These are phyloP conservation scores for Chelidonichthys spinosus DNA, from an alignment of 2,797 vertebrate species.

Conservation along the genomic window DNA sequence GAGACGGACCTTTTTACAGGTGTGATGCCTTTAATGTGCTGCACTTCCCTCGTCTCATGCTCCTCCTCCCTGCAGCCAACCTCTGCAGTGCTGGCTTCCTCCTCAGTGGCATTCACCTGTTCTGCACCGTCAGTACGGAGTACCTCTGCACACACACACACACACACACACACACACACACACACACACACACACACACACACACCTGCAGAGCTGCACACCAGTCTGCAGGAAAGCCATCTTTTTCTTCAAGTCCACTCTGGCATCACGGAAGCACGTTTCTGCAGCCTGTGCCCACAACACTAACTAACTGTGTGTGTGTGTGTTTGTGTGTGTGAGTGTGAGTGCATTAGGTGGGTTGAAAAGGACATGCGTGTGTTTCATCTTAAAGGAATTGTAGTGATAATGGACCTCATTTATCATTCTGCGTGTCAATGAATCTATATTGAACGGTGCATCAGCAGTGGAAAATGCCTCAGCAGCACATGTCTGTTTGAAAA, in stretches of 20 bases:
- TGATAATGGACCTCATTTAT: slow-evolving; percentile 43
- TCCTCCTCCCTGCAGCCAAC: slow-evolving; percentile 11
- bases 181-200: slow-evolving; percentile 19
- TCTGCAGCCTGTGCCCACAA: not conserved
- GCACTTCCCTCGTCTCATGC: too few species aligned
- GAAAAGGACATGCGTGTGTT: slow-evolving; percentile 1
- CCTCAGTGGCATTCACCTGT: slow-evolving; percentile 51
- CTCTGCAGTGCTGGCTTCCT: slow-evolving; percentile 64
- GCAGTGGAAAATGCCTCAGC: slow-evolving; percentile 14
- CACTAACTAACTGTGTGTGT: not conserved
- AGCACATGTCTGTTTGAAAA: not conserved
- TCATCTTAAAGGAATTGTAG: slow-evolving; percentile 26
- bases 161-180: slow-evolving; percentile 6
- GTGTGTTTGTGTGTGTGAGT: too few species aligned
- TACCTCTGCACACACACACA: slow-evolving; percentile 9
- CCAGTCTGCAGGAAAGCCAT: slow-evolving; percentile 28
- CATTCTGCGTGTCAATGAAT: slow-evolving; percentile 35
- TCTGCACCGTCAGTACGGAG: slow-evolving; percentile 42
- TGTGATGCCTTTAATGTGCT: not conserved
- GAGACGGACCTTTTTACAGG: not conserved
- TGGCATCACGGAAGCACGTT: slow-evolving; percentile 6
- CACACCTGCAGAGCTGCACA: not conserved
- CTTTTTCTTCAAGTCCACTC: not conserved
- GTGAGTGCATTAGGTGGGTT: not conserved
- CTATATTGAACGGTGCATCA: slow-evolving; percentile 28